Evolutionary conservation across 2,888 invertebrate species (phyloP).

Genomic region (Timema cristinae): DNA sequence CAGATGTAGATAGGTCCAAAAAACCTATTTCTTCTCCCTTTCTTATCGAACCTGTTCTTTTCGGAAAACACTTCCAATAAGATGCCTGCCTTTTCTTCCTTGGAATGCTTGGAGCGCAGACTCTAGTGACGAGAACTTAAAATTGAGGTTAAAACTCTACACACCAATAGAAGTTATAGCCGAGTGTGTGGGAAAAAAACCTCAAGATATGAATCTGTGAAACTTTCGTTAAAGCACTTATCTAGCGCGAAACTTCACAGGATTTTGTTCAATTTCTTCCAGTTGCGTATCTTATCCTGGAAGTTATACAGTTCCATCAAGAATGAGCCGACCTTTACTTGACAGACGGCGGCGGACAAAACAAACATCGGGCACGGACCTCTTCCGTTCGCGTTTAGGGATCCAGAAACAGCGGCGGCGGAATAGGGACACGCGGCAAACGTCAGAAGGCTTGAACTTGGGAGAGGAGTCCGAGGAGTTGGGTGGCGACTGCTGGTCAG

Average conservation of each 20-base stretch:
- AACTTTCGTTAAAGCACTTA: too few species aligned
- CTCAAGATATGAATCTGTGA: too few species aligned
- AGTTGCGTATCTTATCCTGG: conserved; percentile 11
- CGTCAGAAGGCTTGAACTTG: conserved; percentile 37
- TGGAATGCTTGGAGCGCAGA: too few species aligned
- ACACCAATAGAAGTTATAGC: too few species aligned
- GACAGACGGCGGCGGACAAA: neutral
- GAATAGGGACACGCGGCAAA: conserved; percentile 36
- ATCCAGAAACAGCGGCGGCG: conserved; percentile 42
- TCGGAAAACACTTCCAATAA: too few species aligned
- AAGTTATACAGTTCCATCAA: neutral
- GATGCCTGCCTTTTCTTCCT: too few species aligned
- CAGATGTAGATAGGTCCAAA: too few species aligned
- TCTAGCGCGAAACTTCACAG: neutral
- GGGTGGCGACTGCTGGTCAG: conserved; percentile 16
- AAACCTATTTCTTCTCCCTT: too few species aligned
- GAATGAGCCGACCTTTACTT: neutral
- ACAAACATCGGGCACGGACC: conserved; percentile 28
- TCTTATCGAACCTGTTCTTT: too few species aligned
- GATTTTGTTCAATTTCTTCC: conserved; percentile 12
- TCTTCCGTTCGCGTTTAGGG: conserved; percentile 43
- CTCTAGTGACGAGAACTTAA: too few species aligned
- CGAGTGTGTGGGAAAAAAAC: too few species aligned
- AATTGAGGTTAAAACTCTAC: too few species aligned
- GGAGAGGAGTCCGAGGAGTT: conserved; percentile 15